Evolutionary conservation across 2,797 vertebrate species (phyloP), one percentile per base, ranked within the genome.

Genomic region (Spatula clypeata): DNA sequence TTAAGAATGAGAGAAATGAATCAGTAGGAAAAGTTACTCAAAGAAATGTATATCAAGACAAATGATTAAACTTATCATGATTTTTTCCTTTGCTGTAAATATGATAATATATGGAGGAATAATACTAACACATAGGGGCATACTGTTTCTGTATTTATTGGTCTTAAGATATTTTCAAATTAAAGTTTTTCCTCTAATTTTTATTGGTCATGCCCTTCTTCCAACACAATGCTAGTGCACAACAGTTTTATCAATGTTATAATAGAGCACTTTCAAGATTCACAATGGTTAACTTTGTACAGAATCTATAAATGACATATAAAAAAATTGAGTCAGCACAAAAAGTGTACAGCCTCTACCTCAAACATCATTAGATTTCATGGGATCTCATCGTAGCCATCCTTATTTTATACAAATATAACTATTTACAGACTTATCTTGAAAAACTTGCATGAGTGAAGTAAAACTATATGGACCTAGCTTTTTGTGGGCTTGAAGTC

Each of bases 61-160:
- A 2, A 18, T 8, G 9, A 65, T 0, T 34, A 7, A 90, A 67
- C 2, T 5, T 57, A 53, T 2, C 1, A 1, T 13, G 11, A 40
- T 2, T 5, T 19, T 85, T 79, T 75, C 13, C 8, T 71, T 67
- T 29, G 12, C 14, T 57, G 3, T 81, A 81, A 66, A 36, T 32
- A 18, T 16, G 7, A 7, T 14, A 58, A 19, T 12, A 57, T 6
- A 7, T 3, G 8, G 5, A 61, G 10, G 4, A 69, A 19, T 40
- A 58, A 40, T 27, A 67, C 82, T 7, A 49, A 34, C 6, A 27
- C 14, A 36, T 0, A 67, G 6, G 3, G 4, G 2, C 1, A 88
- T 36, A 7, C 31, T 38, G 2, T 14, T 76, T 54, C 7, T 47
- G 55, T 44, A n/a, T 36, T 9, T 57, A 20, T 29, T 26, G 3